Base-by-base conservation (phyloP, 2,797 vertebrate genomes). In the Premnoplex brunnescens region DNA sequence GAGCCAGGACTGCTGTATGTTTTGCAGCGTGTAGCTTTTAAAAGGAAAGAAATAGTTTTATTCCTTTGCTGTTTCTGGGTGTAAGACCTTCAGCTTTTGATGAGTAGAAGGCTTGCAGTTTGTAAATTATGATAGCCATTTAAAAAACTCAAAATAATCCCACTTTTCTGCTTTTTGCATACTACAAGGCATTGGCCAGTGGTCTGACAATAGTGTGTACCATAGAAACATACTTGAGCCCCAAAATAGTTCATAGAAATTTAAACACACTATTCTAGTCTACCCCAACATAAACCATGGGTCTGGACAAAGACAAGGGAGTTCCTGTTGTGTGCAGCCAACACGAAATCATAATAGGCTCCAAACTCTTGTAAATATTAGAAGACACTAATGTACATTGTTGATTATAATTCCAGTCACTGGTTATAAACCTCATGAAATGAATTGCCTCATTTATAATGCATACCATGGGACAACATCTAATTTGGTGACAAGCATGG, bases 321-420 rank as follows among this genome's bases (percentile, higher is more conserved):
- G 37, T 69, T 89, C 68, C 21, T 87, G 81, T 78, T 30, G 5
- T 34, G 20, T 52, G 43, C 46, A 94, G 64, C 56, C 51, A 75
- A 23, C 9, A 0, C 22, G 43, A 92, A 62, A 91, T 62, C 69
- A 56, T 88, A 94, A 72, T 55, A 52, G 39, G 15, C 51, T 96
- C 43, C 19, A 69, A 88, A 91, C 75, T 93, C 67, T 27, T 84
- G 36, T 78, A 88, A 69, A 78, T 98, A 72, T 95, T 94, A 92
- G 48, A 74, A 96, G 67, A 37, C n/a, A 89, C 59, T 95, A 90
- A 96, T 87, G 67, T 83, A 76, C 91, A 96, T 89, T 87, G 87
- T 92, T 96, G 89, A 95, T 97, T 93, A 93, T 95, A 93, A 96
- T 96, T 96, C 82, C 66, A 91, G 89, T 88, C 96, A 96, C 85